phyloP scores from a whole-genome alignment of 2,797 vertebrate genomes.

The Cuniculus paca region DNA sequence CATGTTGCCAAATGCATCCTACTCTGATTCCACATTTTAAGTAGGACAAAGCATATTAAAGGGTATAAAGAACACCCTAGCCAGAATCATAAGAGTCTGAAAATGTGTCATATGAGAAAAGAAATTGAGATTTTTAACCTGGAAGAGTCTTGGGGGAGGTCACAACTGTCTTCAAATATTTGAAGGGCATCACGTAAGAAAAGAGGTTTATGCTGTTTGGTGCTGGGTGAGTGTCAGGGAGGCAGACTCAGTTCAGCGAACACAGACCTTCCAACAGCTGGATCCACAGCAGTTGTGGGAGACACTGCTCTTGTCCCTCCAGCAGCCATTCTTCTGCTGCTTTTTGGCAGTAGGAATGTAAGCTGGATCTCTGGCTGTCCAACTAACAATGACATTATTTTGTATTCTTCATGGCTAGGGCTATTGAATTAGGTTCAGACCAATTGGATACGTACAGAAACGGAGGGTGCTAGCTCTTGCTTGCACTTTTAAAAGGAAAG shows the following conservation, averaged over 20 bases:
- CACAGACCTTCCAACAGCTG: neutral
- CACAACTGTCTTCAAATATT: neutral
- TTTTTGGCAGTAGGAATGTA: neutral
- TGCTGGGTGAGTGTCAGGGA: neutral
- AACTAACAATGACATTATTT: neutral
- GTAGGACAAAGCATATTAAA: neutral
- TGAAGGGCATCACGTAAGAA: neutral
- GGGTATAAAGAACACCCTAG: neutral
- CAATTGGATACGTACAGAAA: neutral
- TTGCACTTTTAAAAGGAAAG: neutral
- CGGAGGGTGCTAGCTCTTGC: neutral
- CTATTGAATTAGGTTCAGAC: neutral
- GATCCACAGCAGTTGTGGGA: neutral
- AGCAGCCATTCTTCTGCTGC: neutral
- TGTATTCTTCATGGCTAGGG: neutral
- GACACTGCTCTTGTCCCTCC: too few relatives aligned
- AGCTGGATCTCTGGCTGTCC: neutral
- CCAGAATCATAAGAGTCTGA: neutral
- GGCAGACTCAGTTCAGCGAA: neutral
- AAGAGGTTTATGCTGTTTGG: neutral
- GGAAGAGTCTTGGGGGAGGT: neutral
- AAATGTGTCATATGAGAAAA: neutral
- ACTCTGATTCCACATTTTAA: neutral
- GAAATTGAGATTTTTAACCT: neutral
- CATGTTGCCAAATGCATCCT: neutral